A percentile compares a stretch with the other conserved stretches of the same genome.
phyloP scores from a whole-genome alignment of 2,797 vertebrate genomes.

The Ptychadena robeensis region DNA sequence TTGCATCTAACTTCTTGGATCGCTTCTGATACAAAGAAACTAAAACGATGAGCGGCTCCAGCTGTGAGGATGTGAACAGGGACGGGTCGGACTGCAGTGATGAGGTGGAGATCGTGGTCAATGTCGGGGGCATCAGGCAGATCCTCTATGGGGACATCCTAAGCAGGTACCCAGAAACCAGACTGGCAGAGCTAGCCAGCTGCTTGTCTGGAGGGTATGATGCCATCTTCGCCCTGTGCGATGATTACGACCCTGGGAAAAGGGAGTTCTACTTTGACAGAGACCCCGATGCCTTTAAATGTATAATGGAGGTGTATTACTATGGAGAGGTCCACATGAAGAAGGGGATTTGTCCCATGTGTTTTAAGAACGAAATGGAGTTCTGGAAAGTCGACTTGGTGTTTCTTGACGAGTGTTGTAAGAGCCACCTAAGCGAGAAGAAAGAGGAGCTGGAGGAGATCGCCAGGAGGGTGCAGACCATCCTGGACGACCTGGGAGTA shows the following conservation, averaged over 20 bases:
- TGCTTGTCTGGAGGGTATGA: constrained; percentile 83
- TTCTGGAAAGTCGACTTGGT: constrained; percentile 95
- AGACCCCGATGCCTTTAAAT: constrained; percentile 94
- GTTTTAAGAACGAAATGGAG: constrained; percentile 96
- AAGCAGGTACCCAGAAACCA: constrained; percentile 89
- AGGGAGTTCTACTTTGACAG: constrained; percentile 97
- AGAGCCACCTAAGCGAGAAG: constrained; percentile 89
- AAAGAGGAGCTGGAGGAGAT: constrained; percentile 93
- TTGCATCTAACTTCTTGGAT: constrained; percentile 14
- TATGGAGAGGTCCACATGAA: constrained; percentile 96
- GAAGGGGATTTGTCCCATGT: constrained; percentile 93
- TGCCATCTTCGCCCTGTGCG: constrained; percentile 87
- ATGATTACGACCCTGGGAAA: constrained; percentile 90
- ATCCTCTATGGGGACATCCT: constrained; percentile 86
- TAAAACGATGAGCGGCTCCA: constrained; percentile 81
- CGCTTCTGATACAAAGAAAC: constrained; percentile 17
- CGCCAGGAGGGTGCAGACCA: constrained; percentile 87
- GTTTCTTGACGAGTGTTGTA: constrained; percentile 92
- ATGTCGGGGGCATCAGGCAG: constrained; percentile 91
- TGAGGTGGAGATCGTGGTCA: constrained; percentile 87
- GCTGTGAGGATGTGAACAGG: constrained; percentile 77
- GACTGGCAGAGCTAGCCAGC: constrained; percentile 87
- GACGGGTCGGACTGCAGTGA: constrained; percentile 75
- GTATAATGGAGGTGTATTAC: constrained; percentile 92
- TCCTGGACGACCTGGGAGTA: constrained; percentile 88